These are phyloP conservation scores for Synchiropus splendidus DNA, from an alignment of 2,113 vertebrate species.

Conservation along the genomic window DNA sequence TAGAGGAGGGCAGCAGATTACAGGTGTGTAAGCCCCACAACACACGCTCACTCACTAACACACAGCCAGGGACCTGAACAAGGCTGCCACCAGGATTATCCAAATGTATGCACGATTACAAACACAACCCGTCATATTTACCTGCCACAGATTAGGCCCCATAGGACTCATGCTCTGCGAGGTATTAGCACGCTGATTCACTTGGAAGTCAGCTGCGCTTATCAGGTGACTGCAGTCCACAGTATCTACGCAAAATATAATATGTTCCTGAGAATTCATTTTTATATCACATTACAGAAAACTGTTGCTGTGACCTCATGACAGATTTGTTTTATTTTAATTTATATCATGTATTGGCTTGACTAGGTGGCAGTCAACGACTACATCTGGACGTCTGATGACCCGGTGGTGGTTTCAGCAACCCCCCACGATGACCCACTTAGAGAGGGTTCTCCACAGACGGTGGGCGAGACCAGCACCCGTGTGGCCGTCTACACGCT, in stretches of 20 bases:
- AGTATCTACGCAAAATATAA: no score
- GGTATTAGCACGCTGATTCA: conserved; percentile 16
- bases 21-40: conserved; percentile 51
- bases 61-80: conserved; percentile 19
- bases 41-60: conserved; percentile 6
- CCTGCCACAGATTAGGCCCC: conserved; percentile 42
- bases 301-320: no score
- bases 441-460: conserved; percentile 16
- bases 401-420: conserved; percentile 35
- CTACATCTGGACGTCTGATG: conserved; percentile 76
- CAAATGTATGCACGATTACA: conserved; percentile 31
- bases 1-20: conserved; percentile 55
- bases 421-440: conserved; percentile 48
- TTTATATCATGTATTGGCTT: conserved; percentile 12
- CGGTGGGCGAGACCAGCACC: conserved; percentile 59
- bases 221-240: conserved; percentile 3
- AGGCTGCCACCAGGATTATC: conserved; percentile 27
- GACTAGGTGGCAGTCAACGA: conserved; percentile 86
- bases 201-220: conserved; percentile 16
- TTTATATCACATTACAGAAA: no score
- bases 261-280: no score
- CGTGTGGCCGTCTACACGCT: conserved; percentile 71
- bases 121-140: conserved; percentile 44
- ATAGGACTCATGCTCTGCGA: conserved; percentile 25
- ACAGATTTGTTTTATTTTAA: no score